These are phyloP conservation scores for Julus scanicus DNA, from an alignment of 2,888 invertebrate genomes.

Conservation along the genomic window DNA sequence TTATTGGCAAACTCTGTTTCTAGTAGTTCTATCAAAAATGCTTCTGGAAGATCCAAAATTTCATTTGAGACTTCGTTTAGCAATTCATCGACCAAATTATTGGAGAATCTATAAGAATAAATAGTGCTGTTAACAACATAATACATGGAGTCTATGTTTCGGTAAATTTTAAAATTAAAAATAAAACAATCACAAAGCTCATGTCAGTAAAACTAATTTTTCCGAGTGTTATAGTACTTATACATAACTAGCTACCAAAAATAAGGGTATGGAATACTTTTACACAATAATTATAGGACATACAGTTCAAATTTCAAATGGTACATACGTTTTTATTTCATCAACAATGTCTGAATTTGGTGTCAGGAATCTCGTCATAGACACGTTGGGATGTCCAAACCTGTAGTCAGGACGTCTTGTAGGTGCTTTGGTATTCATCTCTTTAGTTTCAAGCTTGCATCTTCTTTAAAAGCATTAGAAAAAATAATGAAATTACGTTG, in stretches of 20 bases:
- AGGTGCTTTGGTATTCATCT: not conserved
- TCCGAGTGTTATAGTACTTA: too few species aligned
- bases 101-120: slow-evolving; percentile 27
- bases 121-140: too few species aligned
- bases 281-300: too few species aligned
- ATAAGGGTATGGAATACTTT: too few species aligned
- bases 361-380: not conserved
- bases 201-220: too few species aligned
- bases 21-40: not conserved
- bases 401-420: not conserved
- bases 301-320: not conserved
- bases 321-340: not conserved
- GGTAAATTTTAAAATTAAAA: too few species aligned
- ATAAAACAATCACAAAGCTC: too few species aligned
- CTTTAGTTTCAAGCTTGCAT: not conserved
- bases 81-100: not conserved
- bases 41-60: not conserved
- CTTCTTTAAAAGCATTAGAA: too few species aligned
- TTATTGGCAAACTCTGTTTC: not conserved
- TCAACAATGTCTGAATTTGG: slow-evolving; percentile 23
- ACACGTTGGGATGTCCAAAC: not conserved
- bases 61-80: not conserved
- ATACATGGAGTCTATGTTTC: too few species aligned
- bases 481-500: too few species aligned
- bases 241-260: too few species aligned